Base-by-base conservation (phyloP, 2,797 vertebrate species). In the Thaleichthys pacificus region DNA sequence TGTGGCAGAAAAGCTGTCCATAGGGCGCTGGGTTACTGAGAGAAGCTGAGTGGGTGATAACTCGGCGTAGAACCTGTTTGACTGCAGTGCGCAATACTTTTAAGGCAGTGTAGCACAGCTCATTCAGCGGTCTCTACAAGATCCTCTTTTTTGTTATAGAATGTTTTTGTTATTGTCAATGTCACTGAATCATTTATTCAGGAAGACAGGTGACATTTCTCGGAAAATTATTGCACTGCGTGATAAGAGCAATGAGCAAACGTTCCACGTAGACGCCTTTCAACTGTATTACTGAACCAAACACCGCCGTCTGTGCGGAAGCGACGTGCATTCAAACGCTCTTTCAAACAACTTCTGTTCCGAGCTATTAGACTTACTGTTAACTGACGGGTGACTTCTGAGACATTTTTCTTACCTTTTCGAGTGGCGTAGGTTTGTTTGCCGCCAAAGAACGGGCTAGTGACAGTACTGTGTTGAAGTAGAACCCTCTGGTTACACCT, bases 391-490 rank as follows among this genome's bases (percentile, higher is more conserved):
- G 8, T 56, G 17, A 47, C 24, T 30, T 26, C 24, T 17, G 30
- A 32, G 38, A 28, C 21, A 62, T 1, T 1, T 57, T 30, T 0
- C 85, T 92, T 87, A 98, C 97, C 95, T 98, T 98, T 69, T 99
- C 96, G 47, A 94, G 85, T 0, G 97, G 93, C 30, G 96, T 95
- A 0, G 96, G 95, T 30, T 89, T 94, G 89, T 98, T 96, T 26
- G 93, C 95, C 0, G 97, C 95, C 69, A 98, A 82, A 61, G 97
- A 98, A 24, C 97, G 96, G 74, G 97, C 95, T 85, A 99, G 89
- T 0, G 96, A 97, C 81, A 99, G 87, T 61, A 98, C 96, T 2
- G 97, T 99, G 82, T 97, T 97, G 84, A 99, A 97, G 82, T 98
- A 99, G 84, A 99, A 99, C 0, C 95, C 96, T 74, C 95, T 94